Percentiles rank a stretch among this genome's conserved stretches.
Conservation (phyloP, 2,888 invertebrate genomes). For the Philonicus albiceps region DNA sequence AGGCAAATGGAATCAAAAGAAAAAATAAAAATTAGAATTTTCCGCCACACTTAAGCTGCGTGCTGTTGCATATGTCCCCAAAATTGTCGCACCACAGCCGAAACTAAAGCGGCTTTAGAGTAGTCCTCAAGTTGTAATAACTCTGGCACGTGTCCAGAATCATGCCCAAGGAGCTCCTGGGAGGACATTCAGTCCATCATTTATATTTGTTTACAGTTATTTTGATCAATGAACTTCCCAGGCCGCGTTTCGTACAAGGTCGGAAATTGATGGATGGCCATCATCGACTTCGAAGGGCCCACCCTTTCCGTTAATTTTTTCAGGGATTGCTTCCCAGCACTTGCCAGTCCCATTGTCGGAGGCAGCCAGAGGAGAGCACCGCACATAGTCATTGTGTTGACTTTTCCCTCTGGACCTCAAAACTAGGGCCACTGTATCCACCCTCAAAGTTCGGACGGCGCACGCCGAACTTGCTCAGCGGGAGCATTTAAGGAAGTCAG, state of each 20-base stretch:
- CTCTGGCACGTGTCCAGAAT: slow-evolving; percentile 41
- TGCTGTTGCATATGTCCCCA: slow-evolving; percentile 43
- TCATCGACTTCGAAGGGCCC: slow-evolving; percentile 6
- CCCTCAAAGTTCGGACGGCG: background rate
- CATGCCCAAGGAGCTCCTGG: background rate
- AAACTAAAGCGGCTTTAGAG: slow-evolving; percentile 41
- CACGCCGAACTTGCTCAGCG: background rate
- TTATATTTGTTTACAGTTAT: slow-evolving; percentile 47
- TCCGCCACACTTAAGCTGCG: slow-evolving; percentile 29
- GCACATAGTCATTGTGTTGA: slow-evolving; percentile 31
- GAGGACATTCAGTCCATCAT: slow-evolving; percentile 44
- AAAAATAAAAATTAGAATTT: slow-evolving; percentile 40
- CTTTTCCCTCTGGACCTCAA: slow-evolving; percentile 16
- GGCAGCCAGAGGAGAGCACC: background rate
- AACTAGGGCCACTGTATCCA: background rate
- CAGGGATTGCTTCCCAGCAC: slow-evolving; percentile 22
- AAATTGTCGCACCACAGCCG: slow-evolving; percentile 40
- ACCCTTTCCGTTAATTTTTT: slow-evolving; percentile 33
- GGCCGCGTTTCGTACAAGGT: background rate
- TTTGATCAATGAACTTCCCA: slow-evolving; percentile 48
- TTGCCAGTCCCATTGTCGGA: slow-evolving; percentile 6
- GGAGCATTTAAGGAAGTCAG: slow-evolving; percentile 49
- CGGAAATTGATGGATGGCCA: slow-evolving; percentile 19
- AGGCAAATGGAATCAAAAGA: background rate
- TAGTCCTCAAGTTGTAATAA: slow-evolving; percentile 46